Evolutionary conservation across 2,113 vertebrate genomes (phyloP).

Genomic region (Calyptommatus sinebrachiatus): DNA sequence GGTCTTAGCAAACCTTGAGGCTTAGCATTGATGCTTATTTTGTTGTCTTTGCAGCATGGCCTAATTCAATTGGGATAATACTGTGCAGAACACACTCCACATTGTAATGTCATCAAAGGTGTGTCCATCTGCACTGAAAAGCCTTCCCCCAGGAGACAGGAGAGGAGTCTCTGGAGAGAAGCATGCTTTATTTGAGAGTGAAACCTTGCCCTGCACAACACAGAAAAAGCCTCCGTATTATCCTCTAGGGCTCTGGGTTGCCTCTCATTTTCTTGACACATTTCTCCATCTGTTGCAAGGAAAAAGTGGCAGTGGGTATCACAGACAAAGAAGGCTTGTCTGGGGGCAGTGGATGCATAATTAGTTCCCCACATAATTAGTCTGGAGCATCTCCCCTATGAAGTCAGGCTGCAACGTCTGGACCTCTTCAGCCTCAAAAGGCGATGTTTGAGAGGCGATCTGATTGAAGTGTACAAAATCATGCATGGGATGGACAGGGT

Average conservation of each 20-base stretch:
- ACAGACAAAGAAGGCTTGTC: neutral
- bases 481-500: too few species aligned
- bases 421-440: too few species aligned
- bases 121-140: conserved; percentile 65
- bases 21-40: conserved; percentile 58
- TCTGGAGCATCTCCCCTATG: too few species aligned
- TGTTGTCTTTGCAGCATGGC: conserved; percentile 53
- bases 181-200: conserved; percentile 52
- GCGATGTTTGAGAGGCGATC: too few species aligned
- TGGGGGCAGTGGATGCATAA: neutral
- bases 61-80: conserved; percentile 59
- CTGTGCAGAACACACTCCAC: conserved; percentile 48
- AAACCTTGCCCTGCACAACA: conserved; percentile 42
- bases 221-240: conserved; percentile 48
- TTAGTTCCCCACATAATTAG: neutral
- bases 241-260: conserved; percentile 31
- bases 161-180: conserved; percentile 42
- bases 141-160: conserved; percentile 47
- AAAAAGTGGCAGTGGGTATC: neutral
- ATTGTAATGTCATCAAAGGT: conserved; percentile 51
- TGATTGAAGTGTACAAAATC: too few species aligned
- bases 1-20: conserved; percentile 53
- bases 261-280: conserved; percentile 40
- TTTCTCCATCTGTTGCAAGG: conserved; percentile 42
- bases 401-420: too few species aligned